A percentile compares a stretch with the other conserved stretches of the same genome.
Conservation (phyloP, 2,797 vertebrate species). For the Hypotaenidia philippensis region DNA sequence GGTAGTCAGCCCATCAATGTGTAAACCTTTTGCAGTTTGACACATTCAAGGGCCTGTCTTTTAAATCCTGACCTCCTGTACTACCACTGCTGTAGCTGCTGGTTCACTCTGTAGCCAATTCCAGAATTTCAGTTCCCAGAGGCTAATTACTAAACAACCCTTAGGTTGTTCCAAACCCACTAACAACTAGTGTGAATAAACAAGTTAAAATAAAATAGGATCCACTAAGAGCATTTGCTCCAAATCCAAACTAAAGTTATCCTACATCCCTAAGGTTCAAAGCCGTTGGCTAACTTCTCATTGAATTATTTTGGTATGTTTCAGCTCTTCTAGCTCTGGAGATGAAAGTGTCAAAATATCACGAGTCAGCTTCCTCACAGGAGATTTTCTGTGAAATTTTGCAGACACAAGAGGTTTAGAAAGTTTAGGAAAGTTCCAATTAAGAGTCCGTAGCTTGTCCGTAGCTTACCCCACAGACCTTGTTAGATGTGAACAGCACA, state of each 20-base stretch:
- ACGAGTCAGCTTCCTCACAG: background rate
- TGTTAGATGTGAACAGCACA: background rate
- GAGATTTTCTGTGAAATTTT: slow-evolving; percentile 27
- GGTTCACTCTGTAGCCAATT: background rate
- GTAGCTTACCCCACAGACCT: background rate
- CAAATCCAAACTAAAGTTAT: slow-evolving; percentile 5
- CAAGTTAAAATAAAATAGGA: slow-evolving; percentile 23
- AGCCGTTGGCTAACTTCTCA: slow-evolving; percentile 2
- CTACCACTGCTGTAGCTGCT: background rate
- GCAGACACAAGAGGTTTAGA: background rate
- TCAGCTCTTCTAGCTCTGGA: background rate
- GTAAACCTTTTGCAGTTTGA: background rate
- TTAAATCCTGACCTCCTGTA: background rate
- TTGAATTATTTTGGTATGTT: slow-evolving; percentile 13
- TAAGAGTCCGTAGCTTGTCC: background rate
- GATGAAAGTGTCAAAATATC: slow-evolving; percentile 34
- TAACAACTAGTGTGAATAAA: background rate
- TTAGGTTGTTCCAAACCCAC: background rate
- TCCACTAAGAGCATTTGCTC: background rate
- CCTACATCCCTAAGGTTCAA: background rate
- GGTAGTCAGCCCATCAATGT: background rate
- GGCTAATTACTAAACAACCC: background rate
- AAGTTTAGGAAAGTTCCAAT: background rate
- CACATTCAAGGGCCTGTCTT: fast-evolving
- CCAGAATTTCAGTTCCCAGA: background rate